Percentiles rank a stretch among this genome's conserved stretches.
Conservation (phyloP, 2,113 vertebrate species). For the cattle (Bos taurus) region ARS-UCD2.0 NC_037335.1:95401001-95401500, state of each 20-base stretch:
- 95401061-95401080: conserved; percentile 7
- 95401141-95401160: background rate
- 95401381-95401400: background rate
- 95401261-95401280: background rate
- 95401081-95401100: background rate
- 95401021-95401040: background rate
- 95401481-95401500: background rate
- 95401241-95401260: background rate
- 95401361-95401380: background rate
- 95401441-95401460: background rate
- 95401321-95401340: background rate
- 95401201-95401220: background rate
- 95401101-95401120: background rate
- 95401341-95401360: background rate
- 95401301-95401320: background rate
- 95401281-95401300: background rate
- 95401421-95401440: background rate
- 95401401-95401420: background rate
- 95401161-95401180: background rate
- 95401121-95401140: background rate
- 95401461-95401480: background rate
- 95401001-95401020: conserved; percentile 42
- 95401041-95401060: conserved; percentile 42
- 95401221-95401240: background rate
- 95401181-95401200: background rate